These are phyloP conservation scores for Eumaeus atala DNA, from an alignment of 1,140 invertebrate genomes.

Conservation along the genomic window DNA sequence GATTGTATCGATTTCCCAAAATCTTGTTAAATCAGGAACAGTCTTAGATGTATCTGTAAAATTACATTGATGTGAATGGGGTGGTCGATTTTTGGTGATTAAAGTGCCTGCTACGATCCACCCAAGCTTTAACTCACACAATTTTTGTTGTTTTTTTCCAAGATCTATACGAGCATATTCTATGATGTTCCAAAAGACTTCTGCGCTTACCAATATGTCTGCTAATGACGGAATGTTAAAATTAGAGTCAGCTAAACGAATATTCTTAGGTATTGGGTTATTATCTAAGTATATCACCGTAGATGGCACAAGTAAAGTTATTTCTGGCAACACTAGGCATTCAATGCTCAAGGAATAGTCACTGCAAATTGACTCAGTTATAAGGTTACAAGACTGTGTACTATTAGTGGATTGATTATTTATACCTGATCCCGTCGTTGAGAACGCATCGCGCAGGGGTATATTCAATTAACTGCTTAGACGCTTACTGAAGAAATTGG, in stretches of 20 bases:
- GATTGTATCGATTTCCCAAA: slow-evolving; percentile 15
- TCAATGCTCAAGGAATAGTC: slow-evolving; percentile 14
- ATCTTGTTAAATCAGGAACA: slow-evolving; percentile 14
- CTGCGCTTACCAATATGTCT: background rate
- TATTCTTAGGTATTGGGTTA: too few species aligned
- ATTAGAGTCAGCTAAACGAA: background rate
- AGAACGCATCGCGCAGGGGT: slow-evolving; percentile 7
- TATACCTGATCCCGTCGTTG: slow-evolving; percentile 21
- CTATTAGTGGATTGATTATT: slow-evolving; percentile 22
- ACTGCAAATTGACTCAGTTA: slow-evolving; percentile 20
- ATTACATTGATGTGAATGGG: background rate
- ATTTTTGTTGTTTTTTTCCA: slow-evolving; percentile 3
- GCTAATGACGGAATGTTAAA: background rate
- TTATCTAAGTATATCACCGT: too few species aligned
- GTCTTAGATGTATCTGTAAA: background rate
- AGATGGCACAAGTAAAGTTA: too few species aligned
- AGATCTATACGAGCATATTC: slow-evolving; percentile 6
- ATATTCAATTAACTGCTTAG: too few species aligned
- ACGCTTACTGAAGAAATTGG: slow-evolving; percentile 19
- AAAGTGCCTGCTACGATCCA: slow-evolving; percentile 4
- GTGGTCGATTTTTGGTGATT: background rate
- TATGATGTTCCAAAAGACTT: background rate
- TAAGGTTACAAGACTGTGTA: slow-evolving; percentile 26
- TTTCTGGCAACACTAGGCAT: background rate
- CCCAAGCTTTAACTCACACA: slow-evolving; percentile 1